Evolutionary conservation across 2,797 vertebrate species (phyloP).

Genomic region (Sebastes variabilis): DNA sequence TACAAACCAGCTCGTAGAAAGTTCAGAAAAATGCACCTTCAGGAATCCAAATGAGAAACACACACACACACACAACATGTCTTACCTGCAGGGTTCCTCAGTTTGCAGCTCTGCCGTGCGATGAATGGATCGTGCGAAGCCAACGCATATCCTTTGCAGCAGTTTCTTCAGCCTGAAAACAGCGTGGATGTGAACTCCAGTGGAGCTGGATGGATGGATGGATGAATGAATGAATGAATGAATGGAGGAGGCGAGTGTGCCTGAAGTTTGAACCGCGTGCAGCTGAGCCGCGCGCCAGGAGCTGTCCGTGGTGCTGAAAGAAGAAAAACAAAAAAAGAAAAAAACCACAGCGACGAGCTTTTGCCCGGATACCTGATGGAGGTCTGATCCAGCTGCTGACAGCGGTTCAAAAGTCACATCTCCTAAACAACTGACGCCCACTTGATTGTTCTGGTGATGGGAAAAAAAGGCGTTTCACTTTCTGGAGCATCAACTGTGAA

Average conservation of each 20-base stretch:
- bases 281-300: conserved; percentile 57
- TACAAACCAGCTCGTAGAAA: conserved; percentile 18
- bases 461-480: not conserved
- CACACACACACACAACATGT: not conserved
- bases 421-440: conserved; percentile 27
- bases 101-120: conserved; percentile 55
- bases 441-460: not conserved
- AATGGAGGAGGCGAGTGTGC: conserved; percentile 12
- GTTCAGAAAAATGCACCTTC: conserved; percentile 16
- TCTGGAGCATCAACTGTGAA: not conserved
- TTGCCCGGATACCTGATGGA: conserved; percentile 47
- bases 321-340: not conserved
- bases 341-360: not conserved
- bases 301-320: conserved; percentile 80
- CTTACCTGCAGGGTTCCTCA: conserved; percentile 70
- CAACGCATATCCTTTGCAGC: conserved; percentile 53
- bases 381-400: conserved; percentile 27
- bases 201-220: conserved; percentile 7
- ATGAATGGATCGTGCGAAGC: conserved; percentile 1
- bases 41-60: not conserved
- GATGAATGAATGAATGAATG: conserved; percentile 2
- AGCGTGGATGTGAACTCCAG: conserved; percentile 4
- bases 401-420: conserved; percentile 47
- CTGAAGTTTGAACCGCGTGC: conserved; percentile 65
- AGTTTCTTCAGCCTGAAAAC: not conserved